These are phyloP conservation scores for Bujurquina vittata DNA, from an alignment of 2,113 vertebrate species.

Conservation along the genomic window DNA sequence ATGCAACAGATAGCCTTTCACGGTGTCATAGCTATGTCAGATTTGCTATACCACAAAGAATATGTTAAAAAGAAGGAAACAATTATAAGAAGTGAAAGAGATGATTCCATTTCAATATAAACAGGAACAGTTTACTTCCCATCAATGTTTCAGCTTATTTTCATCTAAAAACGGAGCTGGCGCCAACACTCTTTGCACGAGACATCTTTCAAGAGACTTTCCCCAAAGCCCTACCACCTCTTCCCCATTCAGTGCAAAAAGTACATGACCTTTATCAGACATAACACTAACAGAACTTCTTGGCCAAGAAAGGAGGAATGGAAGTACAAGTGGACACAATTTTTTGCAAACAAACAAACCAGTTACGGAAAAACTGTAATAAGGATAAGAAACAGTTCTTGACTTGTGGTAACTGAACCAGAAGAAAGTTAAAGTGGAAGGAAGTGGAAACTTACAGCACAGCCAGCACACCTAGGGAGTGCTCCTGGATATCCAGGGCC, in stretches of 20 bases:
- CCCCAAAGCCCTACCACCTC: not conserved
- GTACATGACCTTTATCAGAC: not conserved
- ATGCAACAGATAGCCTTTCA: not conserved
- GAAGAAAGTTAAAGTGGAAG: not conserved
- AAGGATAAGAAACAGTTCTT: not conserved
- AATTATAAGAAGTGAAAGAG: not conserved
- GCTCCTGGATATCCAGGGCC: slow-evolving; percentile 97
- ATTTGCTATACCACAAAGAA: not conserved
- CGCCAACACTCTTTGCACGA: not conserved
- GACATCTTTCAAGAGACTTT: not conserved
- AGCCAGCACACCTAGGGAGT: slow-evolving; percentile 95
- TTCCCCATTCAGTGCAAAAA: not conserved
- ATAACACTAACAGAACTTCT: not conserved
- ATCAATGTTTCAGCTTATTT: not conserved
- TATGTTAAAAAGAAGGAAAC: not conserved
- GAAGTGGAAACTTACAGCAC: slow-evolving; percentile 89
- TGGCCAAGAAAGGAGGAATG: not conserved
- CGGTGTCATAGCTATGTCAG: not conserved
- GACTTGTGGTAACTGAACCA: not conserved
- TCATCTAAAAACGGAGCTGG: not conserved
- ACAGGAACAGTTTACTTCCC: not conserved
- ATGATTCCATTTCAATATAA: not conserved
- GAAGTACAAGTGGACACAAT: not conserved
- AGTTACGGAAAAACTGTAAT: not conserved
- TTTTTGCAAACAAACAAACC: not conserved